Evolutionary conservation across 2,797 vertebrate species (phyloP).

Genomic region (Argyrosomus regius): DNA sequence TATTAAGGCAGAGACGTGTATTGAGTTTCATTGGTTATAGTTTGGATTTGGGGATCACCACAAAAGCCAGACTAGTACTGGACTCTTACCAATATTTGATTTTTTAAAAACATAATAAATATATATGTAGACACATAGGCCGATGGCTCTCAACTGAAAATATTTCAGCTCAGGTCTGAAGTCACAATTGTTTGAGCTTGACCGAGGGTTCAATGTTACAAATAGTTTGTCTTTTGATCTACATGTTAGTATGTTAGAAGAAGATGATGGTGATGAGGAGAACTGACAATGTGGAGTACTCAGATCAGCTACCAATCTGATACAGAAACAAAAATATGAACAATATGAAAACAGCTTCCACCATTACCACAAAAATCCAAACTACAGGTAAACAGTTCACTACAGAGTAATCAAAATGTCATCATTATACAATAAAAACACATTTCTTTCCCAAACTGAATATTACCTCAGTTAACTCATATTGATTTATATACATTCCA

Average conservation of each 20-base stretch:
- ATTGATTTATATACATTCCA: not conserved
- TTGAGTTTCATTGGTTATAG: not conserved
- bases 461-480: slow-evolving; percentile 11
- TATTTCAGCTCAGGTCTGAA: not conserved
- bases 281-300: not conserved
- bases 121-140: too few relatives aligned
- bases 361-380: slow-evolving; percentile 4
- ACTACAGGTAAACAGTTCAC: slow-evolving; percentile 13
- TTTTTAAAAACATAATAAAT: too few relatives aligned
- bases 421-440: slow-evolving; percentile 1
- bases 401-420: slow-evolving; percentile 1
- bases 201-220: not conserved
- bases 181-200: not conserved
- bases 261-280: not conserved
- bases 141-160: not conserved
- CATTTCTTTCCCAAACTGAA: slow-evolving; percentile 4
- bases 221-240: not conserved
- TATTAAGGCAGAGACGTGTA: not conserved
- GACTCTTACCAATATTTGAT: not conserved
- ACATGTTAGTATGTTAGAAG: not conserved
- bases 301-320: not conserved
- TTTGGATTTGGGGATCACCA: not conserved
- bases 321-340: too few relatives aligned
- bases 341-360: not conserved
- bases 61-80: not conserved